Evolutionary conservation across 53 echinoderm and acorn worm genomes (phyloP).

Genomic region (Actinopyga echinites): DNA sequence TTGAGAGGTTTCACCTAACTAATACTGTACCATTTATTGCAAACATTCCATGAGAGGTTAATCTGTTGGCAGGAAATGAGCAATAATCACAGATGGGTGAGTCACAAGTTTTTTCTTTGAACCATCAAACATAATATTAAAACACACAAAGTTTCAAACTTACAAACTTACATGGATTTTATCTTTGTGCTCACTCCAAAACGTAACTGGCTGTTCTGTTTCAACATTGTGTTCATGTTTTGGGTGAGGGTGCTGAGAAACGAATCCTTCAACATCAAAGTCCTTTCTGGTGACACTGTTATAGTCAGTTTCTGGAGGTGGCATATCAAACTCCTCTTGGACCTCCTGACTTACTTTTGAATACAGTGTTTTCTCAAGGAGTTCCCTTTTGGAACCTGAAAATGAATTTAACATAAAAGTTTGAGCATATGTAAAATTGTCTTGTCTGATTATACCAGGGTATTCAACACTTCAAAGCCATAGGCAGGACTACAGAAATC

Average conservation of each 20-base stretch:
- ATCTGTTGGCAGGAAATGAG: too few species aligned
- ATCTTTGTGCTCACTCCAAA: slow-evolving; percentile 94
- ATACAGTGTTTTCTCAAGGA: slow-evolving; percentile 81
- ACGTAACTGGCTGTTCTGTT: slow-evolving; percentile 94
- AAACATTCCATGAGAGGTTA: too few species aligned
- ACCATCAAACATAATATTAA: too few species aligned
- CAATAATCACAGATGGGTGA: too few species aligned
- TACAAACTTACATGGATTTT: slow-evolving; percentile 92
- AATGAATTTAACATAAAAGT: not conserved
- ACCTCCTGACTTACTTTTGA: slow-evolving; percentile 75
- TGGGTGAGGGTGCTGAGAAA: slow-evolving; percentile 70
- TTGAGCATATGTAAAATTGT: not conserved
- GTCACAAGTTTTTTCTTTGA: too few species aligned
- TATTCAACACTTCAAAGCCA: too few species aligned
- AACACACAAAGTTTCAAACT: slow-evolving; percentile 25
- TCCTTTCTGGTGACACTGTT: slow-evolving; percentile 83
- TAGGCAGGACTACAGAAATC: too few species aligned
- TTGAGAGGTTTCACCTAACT: too few species aligned
- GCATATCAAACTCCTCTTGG: slow-evolving; percentile 69
- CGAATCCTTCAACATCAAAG: slow-evolving; percentile 82
- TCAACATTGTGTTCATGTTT: slow-evolving; percentile 84
- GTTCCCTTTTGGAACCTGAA: slow-evolving; percentile 75
- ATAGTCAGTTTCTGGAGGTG: slow-evolving; percentile 81
- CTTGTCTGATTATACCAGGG: too few species aligned
- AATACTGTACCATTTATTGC: too few species aligned